Conservation (phyloP, 1,140 invertebrate genomes). For the Drosophila setifemur region DNA sequence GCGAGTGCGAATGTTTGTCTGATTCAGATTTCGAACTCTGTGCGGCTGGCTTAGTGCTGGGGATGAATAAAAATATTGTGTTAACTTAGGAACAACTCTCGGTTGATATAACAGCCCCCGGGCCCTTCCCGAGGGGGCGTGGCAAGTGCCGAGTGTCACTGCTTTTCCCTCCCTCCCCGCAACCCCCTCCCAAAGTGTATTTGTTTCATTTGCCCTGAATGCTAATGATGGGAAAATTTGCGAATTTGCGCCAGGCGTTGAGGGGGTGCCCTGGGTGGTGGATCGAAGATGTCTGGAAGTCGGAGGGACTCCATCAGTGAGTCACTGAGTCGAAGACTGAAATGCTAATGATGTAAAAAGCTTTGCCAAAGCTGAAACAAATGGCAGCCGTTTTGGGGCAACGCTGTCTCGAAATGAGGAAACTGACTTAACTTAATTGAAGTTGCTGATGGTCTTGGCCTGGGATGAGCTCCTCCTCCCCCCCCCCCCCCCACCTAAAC, state of each 20-base stretch:
- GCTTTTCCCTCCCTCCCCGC: no score
- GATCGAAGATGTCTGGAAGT: slow-evolving; percentile 32
- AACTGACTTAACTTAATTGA: slow-evolving; percentile 81
- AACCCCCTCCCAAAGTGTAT: slow-evolving; percentile 69
- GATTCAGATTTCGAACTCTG: slow-evolving; percentile 14
- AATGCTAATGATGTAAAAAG: slow-evolving; percentile 81
- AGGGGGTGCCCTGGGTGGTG: slow-evolving; percentile 8
- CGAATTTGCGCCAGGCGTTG: slow-evolving; percentile 62
- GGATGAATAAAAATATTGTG: slow-evolving; percentile 78
- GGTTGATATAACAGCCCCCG: slow-evolving; percentile 38
- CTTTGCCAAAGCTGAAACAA: slow-evolving; percentile 70
- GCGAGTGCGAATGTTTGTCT: slow-evolving; percentile 62
- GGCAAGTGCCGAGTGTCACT: slow-evolving; percentile 31
- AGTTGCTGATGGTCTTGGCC: slow-evolving; percentile 63
- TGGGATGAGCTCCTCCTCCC: slow-evolving; percentile 1
- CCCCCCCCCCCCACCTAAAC: not conserved
- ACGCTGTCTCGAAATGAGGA: slow-evolving; percentile 65
- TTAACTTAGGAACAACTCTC: slow-evolving; percentile 67
- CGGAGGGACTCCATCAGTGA: slow-evolving; percentile 4
- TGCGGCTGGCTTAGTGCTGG: slow-evolving; percentile 50
- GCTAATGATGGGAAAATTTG: slow-evolving; percentile 81
- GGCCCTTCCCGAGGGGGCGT: not conserved
- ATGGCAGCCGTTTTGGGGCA: slow-evolving; percentile 65
- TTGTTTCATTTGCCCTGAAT: slow-evolving; percentile 80
- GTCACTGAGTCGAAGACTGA: slow-evolving; percentile 38